These are phyloP conservation scores for Drosophila longiperda DNA, from an alignment of 2,888 invertebrate genomes.

Conservation along the genomic window DNA sequence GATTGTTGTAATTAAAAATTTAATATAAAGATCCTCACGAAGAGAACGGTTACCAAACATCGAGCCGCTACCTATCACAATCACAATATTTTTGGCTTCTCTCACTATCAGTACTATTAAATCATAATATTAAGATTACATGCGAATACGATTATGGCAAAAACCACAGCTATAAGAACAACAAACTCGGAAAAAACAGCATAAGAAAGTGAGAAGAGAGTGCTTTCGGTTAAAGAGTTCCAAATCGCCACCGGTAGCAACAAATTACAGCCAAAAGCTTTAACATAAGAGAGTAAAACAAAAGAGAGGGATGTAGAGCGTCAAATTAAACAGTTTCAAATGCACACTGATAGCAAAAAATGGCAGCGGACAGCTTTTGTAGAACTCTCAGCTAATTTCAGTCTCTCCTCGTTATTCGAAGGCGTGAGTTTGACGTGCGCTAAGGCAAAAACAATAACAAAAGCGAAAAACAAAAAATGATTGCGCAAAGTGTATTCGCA, in stretches of 20 bases:
- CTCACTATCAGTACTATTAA: constrained; percentile 22
- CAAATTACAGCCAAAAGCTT: background rate
- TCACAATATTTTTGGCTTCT: background rate
- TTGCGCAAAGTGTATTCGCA: constrained; percentile 70
- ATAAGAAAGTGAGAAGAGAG: background rate
- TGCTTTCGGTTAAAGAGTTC: background rate
- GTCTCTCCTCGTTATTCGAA: constrained; percentile 46
- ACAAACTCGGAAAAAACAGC: background rate
- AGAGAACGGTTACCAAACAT: background rate
- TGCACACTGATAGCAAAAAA: background rate
- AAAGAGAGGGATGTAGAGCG: background rate
- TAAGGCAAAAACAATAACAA: constrained; percentile 6
- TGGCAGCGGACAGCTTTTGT: constrained; percentile 21
- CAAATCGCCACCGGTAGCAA: background rate
- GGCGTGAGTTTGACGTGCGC: constrained; percentile 35
- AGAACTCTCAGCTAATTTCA: constrained; percentile 48
- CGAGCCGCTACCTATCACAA: background rate
- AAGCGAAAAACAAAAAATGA: constrained; percentile 56
- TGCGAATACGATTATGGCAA: constrained; percentile 20
- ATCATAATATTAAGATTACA: constrained; percentile 28
- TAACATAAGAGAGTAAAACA: background rate
- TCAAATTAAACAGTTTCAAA: background rate
- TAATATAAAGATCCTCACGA: background rate
- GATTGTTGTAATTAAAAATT: background rate
- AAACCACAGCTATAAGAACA: background rate